Base-by-base conservation (phyloP, 2,888 invertebrate species). In the Ochropleura plecta region DNA sequence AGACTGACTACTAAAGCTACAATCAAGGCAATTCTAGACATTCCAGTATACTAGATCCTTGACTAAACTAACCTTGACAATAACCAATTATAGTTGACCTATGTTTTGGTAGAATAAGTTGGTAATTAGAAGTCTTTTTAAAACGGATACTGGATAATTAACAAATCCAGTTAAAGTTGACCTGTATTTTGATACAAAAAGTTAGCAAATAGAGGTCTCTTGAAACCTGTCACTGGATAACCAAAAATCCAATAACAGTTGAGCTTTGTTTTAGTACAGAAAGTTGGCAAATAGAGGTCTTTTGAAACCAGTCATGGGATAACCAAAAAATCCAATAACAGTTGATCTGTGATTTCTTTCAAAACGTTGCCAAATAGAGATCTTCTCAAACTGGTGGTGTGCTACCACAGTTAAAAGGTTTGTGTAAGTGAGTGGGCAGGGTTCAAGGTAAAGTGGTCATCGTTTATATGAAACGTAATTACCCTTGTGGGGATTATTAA, bases 401-500 rank as follows among this genome's bases (percentile, higher is more conserved):
- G 46, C 18, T 57, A 46, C 40, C 40, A 69, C 48, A 20, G 49
- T 70, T 70, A 82, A 85, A 85, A 82, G 72, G 57, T 82, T 59
- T 8, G 10, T 42, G 44, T 63, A 70, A 78, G 70, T 67, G 83
- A 60, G 64, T 68, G 70, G 77, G 70, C 73, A 77, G 85, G 55
- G 82, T 72, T 85, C 82, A 85, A 70, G 72, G 78, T 70, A 82
- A 85, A 82, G 68, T 82, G 82, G 82, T 42, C 85, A 65, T 62
- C 71, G 82, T 73, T 82, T 85, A 77, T 82, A 85, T 82, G 73
- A 85, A 73, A 73, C 42, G 67, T 85, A 82, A 82, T 82, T 85
- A 85, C 62, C 65, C 85, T 69, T 73, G 73, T 82, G 82, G 82
- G 82, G 85, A 78, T 85, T 82, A 85, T 82, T 82, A 85, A 82